A percentile compares a stretch with the other conserved stretches of the same genome.
phyloP scores from a whole-genome alignment of 2,888 invertebrate genomes.

The Drosophila mercatorum region DNA sequence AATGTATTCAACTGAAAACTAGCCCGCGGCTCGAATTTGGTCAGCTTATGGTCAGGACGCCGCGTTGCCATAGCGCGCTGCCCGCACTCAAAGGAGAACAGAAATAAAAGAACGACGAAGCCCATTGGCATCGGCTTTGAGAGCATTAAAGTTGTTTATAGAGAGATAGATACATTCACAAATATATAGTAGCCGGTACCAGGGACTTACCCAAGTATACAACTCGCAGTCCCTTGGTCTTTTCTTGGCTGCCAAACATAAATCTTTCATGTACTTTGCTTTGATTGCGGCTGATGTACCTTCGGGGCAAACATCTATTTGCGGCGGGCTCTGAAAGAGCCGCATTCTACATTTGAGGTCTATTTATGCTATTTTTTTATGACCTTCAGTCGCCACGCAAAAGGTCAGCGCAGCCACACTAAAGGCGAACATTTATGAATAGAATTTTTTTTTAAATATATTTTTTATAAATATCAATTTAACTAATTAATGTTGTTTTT shows the following conservation, averaged over 20 bases:
- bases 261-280: slow-evolving; percentile 41
- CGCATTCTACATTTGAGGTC: slow-evolving; percentile 20
- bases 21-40: slow-evolving; percentile 60
- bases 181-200: slow-evolving; percentile 12
- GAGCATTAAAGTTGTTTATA: slow-evolving; percentile 58
- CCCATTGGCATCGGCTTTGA: slow-evolving; percentile 51
- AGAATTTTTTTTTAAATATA: not conserved
- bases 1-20: slow-evolving; percentile 68
- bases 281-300: slow-evolving; percentile 42
- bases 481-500: not conserved
- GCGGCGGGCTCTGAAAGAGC: slow-evolving; percentile 2
- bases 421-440: not conserved
- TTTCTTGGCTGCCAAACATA: slow-evolving; percentile 23
- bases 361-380: slow-evolving; percentile 20
- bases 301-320: slow-evolving; percentile 16
- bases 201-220: slow-evolving; percentile 14
- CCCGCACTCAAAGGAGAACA: slow-evolving; percentile 18
- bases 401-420: not conserved
- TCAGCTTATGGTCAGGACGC: slow-evolving; percentile 52
- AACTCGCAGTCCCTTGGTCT: slow-evolving; percentile 18
- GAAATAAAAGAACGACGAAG: slow-evolving; percentile 1
- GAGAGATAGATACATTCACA: slow-evolving; percentile 25
- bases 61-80: slow-evolving; percentile 11
- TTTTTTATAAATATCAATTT: not conserved
- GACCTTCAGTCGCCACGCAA: not conserved